phyloP scores from a whole-genome alignment of 2,113 vertebrate species.

The Indicator maculatus region DNA sequence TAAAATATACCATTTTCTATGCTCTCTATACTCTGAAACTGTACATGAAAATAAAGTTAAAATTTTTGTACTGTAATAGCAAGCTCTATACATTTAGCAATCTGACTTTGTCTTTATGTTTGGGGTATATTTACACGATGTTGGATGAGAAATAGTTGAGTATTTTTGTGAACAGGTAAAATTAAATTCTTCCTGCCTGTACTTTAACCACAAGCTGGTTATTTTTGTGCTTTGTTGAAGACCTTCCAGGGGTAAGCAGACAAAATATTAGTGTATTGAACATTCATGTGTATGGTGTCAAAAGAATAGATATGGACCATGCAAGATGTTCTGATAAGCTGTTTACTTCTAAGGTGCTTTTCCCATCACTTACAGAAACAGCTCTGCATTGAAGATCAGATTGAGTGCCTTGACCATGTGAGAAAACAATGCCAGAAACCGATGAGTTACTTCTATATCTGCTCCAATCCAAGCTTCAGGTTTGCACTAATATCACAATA shows the following conservation, averaged over 20 bases:
- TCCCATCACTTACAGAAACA: background rate
- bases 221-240: slow-evolving; percentile 38
- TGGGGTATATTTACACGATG: slow-evolving; percentile 3
- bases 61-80: slow-evolving; percentile 22
- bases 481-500: background rate
- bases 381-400: background rate
- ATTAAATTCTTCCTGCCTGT: slow-evolving; percentile 18
- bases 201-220: slow-evolving; percentile 35
- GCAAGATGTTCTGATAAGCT: background rate
- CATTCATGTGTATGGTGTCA: background rate
- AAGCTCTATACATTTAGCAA: background rate
- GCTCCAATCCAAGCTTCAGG: background rate
- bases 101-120: background rate
- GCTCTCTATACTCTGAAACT: slow-evolving; percentile 69
- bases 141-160: slow-evolving; percentile 27
- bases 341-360: background rate
- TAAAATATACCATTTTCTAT: slow-evolving; percentile 58
- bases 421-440: background rate
- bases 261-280: background rate
- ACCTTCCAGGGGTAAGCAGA: background rate
- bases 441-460: background rate
- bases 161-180: slow-evolving; percentile 17
- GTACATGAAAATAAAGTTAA: slow-evolving; percentile 73
- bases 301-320: background rate
- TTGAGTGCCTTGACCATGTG: background rate